Conservation (phyloP, 2,888 invertebrate species). For the Dryomyza anilis region DNA sequence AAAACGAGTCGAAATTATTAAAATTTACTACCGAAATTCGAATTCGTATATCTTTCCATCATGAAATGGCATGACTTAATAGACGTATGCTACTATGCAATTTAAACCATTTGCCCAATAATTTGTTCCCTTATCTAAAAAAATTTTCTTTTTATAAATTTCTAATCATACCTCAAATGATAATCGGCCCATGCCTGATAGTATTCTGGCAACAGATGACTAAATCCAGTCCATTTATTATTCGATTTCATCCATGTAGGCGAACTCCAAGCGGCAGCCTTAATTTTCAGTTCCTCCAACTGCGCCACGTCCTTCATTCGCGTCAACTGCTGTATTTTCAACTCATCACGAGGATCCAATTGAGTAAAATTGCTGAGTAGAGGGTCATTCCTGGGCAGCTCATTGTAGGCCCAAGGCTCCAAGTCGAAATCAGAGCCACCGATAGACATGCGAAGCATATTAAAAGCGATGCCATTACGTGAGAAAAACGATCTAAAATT, state of each 20-base stretch:
- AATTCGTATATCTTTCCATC: too few species aligned
- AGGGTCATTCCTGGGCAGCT: conserved; percentile 65
- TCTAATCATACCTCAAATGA: conserved; percentile 67
- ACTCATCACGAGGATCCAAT: conserved; percentile 54
- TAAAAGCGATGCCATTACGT: conserved; percentile 74
- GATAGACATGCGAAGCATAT: conserved; percentile 80
- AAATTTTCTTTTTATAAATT: background rate
- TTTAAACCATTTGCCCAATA: background rate
- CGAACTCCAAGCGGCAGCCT: conserved; percentile 67
- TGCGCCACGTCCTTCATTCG: conserved; percentile 44
- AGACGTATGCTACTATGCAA: background rate
- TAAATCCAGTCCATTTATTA: conserved; percentile 66
- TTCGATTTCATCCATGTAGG: conserved; percentile 77
- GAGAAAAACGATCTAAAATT: conserved; percentile 74
- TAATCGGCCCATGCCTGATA: conserved; percentile 85
- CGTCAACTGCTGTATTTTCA: conserved; percentile 52
- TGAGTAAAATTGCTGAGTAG: conserved; percentile 68
- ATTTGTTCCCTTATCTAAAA: background rate
- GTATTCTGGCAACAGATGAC: conserved; percentile 65
- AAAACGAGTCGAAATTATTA: too few species aligned
- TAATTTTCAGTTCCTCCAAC: conserved; percentile 50
- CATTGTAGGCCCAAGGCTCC: conserved; percentile 81
- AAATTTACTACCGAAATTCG: too few species aligned
- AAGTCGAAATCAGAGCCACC: conserved; percentile 88
- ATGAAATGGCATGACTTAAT: too few species aligned